These are phyloP conservation scores for Periplaneta americana DNA, from an alignment of 1,140 invertebrate genomes.

Conservation along the genomic window DNA sequence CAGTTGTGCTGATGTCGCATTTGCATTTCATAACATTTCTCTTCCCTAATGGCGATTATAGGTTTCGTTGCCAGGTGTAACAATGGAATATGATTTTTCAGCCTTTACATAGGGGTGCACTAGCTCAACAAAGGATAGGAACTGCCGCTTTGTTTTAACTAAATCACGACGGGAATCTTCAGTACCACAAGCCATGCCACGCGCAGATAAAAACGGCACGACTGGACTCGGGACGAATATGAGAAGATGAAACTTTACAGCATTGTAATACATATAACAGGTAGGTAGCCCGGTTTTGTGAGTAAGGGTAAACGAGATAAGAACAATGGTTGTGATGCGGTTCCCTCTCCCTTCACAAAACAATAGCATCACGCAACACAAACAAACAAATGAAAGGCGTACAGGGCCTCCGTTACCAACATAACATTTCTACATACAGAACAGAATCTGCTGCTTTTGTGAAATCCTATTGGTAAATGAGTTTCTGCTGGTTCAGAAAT, in stretches of 20 bases:
- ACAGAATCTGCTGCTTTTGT: not conserved
- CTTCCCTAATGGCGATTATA: too few relatives aligned
- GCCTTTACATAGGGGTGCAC: too few relatives aligned
- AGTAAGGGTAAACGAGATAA: not conserved
- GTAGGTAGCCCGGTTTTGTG: too few relatives aligned
- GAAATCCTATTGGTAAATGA: not conserved
- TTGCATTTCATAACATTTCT: too few relatives aligned
- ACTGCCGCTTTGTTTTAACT: too few relatives aligned
- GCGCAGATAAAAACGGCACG: not conserved
- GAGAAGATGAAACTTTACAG: not conserved
- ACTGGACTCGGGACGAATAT: not conserved
- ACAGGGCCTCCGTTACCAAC: not conserved
- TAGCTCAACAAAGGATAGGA: too few relatives aligned
- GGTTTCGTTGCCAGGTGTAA: too few relatives aligned
- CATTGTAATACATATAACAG: not conserved
- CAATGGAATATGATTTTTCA: too few relatives aligned
- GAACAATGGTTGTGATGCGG: too few relatives aligned
- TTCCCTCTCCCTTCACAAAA: not conserved
- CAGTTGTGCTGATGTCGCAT: too few relatives aligned
- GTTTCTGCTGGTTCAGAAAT: not conserved
- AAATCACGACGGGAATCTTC: not conserved
- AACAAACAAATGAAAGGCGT: not conserved
- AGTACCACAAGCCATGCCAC: not conserved
- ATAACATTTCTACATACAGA: not conserved
- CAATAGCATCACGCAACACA: not conserved